Evolutionary conservation across 1,140 invertebrate genomes (phyloP), one percentile per base, ranked within the genome.

Genomic region (Cepaea nemoralis): DNA sequence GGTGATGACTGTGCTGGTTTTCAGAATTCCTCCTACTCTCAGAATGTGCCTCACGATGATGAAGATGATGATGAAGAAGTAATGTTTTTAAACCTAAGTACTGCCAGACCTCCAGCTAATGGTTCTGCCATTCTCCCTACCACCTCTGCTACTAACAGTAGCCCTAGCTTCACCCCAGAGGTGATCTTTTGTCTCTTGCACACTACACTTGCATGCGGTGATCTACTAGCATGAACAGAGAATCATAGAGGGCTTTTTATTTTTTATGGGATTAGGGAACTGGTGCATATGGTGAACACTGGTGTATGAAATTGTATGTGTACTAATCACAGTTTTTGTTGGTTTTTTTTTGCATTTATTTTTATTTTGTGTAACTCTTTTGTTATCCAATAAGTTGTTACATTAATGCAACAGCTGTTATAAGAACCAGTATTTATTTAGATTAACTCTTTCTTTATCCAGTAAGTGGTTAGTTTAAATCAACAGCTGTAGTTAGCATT

Each of bases 51-150:
- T 16, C 27, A 59, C 14, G 50, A 63, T 3, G 31, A 66, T 12
- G 77, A 78, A 24, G 77, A 78, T 27, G 77, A 77, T 10, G 75
- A 77, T 35, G 75, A 77, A 35, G 75, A 78, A 78, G 77, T 78
- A 67, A 78, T 78, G 77, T 78, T 78, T 78, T 22, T 69, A 31
- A 78, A 67, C 66, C n/a, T 69, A 66, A 75, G 73, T 75, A n/a
- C 37, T n/a, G n/a, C 33, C 37, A 77, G 50, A 39, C n/a, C 48
- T 27, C 39, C 40, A 19, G 45, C 73, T 50, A 55, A 45, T 55
- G 37, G 55, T 33, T 66, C 75, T 10, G 5, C 35, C 37, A 71
- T n/a, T 71, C 2, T 39, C 33, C 10, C 69, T n/a, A 45, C 69
- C 22, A 39, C 35, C 37, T 33, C 31, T 66, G 22, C 50, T 66